Conservation (phyloP, 2,113 vertebrate genomes). For the Paramisgurnus dabryanus region DNA sequence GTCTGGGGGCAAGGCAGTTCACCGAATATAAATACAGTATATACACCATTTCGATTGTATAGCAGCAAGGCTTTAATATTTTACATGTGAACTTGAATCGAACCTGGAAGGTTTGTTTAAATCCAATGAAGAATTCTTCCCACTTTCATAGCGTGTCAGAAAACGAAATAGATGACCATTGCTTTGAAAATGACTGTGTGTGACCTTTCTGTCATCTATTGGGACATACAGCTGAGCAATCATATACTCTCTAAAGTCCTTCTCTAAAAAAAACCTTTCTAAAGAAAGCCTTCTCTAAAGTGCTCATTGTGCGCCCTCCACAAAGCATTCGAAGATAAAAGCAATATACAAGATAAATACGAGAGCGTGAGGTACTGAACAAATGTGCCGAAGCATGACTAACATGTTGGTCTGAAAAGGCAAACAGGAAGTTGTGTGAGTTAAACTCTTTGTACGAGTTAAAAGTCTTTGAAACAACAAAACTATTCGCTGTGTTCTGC, state of each 20-base stretch:
- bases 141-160: conserved; percentile 1
- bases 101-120: background rate
- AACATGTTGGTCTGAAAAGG: conserved; percentile 13
- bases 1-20: too few relatives aligned
- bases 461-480: conserved; percentile 41
- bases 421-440: background rate
- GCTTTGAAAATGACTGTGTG: conserved; percentile 34
- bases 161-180: conserved; percentile 13
- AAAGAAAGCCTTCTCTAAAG: conserved; percentile 43
- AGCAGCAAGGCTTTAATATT: too few relatives aligned
- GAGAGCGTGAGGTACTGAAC: conserved; percentile 4
- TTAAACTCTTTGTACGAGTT: conserved; percentile 31
- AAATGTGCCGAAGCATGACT: conserved; percentile 12
- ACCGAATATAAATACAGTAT: too few relatives aligned
- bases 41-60: too few relatives aligned
- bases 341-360: conserved; percentile 31
- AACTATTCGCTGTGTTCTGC: conserved; percentile 18
- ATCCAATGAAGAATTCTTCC: background rate
- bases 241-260: conserved; percentile 6
- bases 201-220: conserved; percentile 32
- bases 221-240: conserved; percentile 59
- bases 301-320: conserved; percentile 43
- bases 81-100: too few relatives aligned
- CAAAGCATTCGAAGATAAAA: conserved; percentile 50
- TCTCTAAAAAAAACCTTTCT: too few relatives aligned